Conservation (phyloP, 2,888 invertebrate species). For the Sicus ferrugineus region DNA sequence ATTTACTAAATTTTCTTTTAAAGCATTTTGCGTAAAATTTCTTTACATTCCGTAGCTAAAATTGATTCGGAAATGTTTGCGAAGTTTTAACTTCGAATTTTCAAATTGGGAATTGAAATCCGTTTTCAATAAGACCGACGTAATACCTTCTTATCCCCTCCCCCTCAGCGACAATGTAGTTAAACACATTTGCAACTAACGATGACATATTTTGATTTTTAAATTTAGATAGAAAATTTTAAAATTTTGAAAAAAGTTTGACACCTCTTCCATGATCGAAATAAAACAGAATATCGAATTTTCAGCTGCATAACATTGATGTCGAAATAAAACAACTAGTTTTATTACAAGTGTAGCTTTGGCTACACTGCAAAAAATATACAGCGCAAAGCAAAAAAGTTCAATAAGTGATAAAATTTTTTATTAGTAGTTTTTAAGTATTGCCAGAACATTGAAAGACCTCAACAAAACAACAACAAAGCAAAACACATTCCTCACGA, state of each 20-base stretch:
- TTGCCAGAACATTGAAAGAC: slow-evolving; percentile 4
- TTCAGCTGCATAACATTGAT: background rate
- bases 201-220: too few relatives aligned
- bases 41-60: background rate
- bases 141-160: too few relatives aligned
- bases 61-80: too few relatives aligned
- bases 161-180: too few relatives aligned
- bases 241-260: too few relatives aligned
- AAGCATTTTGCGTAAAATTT: background rate
- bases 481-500: too few relatives aligned
- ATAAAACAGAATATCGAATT: background rate
- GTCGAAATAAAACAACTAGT: background rate
- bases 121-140: too few relatives aligned
- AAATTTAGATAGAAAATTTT: too few relatives aligned
- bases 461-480: background rate
- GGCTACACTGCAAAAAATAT: slow-evolving; percentile 31
- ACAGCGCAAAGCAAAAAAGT: slow-evolving; percentile 14
- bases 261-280: too few relatives aligned
- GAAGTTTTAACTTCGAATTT: background rate
- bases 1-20: background rate
- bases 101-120: too few relatives aligned
- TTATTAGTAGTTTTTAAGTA: slow-evolving; percentile 19
- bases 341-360: slow-evolving; percentile 11
- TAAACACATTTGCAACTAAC: too few relatives aligned
- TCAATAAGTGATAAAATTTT: slow-evolving; percentile 19